A percentile compares a stretch with the other conserved stretches of the same genome.
These are phyloP conservation scores for Aradus depressus DNA, from an alignment of 2,888 invertebrate species.

Conservation along the genomic window DNA sequence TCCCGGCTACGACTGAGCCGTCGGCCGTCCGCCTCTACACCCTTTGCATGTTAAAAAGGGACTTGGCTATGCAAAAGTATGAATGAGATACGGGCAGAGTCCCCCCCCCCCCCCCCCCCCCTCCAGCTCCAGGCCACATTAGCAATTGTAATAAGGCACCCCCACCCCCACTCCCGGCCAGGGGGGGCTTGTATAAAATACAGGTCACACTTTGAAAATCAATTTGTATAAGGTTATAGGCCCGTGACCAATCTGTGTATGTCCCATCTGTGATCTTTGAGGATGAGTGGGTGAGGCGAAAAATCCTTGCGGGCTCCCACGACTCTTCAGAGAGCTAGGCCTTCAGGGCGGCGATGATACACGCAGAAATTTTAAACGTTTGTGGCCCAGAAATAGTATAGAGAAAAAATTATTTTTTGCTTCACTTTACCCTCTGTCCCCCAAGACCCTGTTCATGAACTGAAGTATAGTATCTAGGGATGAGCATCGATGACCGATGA, in stretches of 20 bases:
- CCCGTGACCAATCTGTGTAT: background rate
- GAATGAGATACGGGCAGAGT: constrained; percentile 33
- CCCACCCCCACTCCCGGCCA: constrained; percentile 27
- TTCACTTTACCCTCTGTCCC: no score
- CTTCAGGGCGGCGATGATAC: background rate
- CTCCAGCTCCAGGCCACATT: constrained; percentile 30
- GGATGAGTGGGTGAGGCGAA: background rate
- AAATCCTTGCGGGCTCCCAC: no score
- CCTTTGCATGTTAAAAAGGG: constrained; percentile 35
- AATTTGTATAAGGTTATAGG: no score
- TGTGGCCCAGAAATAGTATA: no score
- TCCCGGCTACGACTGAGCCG: constrained; percentile 33
- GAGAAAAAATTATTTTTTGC: no score
- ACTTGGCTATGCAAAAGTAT: constrained; percentile 34
- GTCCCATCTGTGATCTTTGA: background rate
- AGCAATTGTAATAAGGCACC: constrained; percentile 33
- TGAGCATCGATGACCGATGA: no score
- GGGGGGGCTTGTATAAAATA: constrained; percentile 28
- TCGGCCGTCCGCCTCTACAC: constrained; percentile 29
- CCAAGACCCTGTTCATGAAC: no score
- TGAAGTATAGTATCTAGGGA: no score
- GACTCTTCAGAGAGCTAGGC: no score
- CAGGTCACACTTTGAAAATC: constrained; percentile 27
- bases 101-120: no score
- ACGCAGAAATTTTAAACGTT: background rate